These are phyloP conservation scores for Netelia melanura DNA, from an alignment of 2,888 invertebrate genomes.

Conservation along the genomic window DNA sequence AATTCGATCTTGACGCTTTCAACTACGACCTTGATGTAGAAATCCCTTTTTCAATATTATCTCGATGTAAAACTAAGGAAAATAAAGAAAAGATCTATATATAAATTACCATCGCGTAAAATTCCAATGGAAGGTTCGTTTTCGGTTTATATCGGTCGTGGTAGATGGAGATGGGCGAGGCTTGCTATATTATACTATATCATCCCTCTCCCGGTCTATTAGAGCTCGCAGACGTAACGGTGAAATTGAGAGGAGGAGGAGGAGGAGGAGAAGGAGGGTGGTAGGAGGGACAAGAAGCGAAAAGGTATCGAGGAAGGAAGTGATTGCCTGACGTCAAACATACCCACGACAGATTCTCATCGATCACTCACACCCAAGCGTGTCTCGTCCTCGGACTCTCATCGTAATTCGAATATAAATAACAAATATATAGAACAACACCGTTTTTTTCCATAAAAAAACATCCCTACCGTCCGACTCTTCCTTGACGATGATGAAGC, in stretches of 20 bases:
- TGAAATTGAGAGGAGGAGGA: background rate
- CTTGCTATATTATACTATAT: constrained; percentile 5
- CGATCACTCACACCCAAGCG: constrained; percentile 46
- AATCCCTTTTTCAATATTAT: no score
- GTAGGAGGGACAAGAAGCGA: constrained; percentile 16
- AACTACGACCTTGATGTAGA: no score
- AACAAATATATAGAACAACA: constrained; percentile 31
- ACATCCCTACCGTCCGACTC: background rate
- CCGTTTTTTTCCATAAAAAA: constrained; percentile 39
- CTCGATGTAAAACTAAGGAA: no score
- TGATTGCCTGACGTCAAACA: constrained; percentile 63
- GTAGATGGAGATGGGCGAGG: constrained; percentile 16
- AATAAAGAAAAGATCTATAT: no score
- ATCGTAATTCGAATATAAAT: constrained; percentile 53
- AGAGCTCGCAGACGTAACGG: background rate
- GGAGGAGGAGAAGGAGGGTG: background rate
- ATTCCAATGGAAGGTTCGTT: background rate
- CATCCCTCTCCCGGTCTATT: constrained; percentile 9
- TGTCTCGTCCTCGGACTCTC: background rate
- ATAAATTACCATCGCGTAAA: background rate
- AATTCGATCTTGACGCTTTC: no score
- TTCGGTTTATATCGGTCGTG: background rate
- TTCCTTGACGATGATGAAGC: no score
- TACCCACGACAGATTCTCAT: constrained; percentile 39
- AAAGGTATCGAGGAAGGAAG: constrained; percentile 59